Evolutionary conservation across 2,888 invertebrate genomes (phyloP), one percentile per base, ranked within the genome.

Genomic region (Crocallis elinguaria): DNA sequence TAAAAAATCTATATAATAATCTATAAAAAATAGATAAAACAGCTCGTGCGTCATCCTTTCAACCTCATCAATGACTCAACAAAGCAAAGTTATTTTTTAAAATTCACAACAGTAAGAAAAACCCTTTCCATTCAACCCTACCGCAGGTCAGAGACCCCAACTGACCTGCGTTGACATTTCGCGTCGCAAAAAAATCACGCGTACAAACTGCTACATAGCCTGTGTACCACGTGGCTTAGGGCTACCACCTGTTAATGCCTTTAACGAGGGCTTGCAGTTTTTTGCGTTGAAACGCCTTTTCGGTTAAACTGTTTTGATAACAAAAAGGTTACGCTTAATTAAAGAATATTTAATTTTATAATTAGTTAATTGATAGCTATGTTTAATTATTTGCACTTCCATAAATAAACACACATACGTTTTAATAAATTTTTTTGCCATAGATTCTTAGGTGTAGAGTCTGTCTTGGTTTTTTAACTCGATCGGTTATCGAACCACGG

Each of bases 131-230:
- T 42, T 29, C 49, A 49, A 30, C 49, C 49, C 58, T 51, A 19
- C n/a, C 7, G 61, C 17, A 17, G 78, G 75, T 77, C 57, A 73
- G 70, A 50, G 69, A 72, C 69, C 73, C 49, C 32, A 19, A 5
- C 38, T 39, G 72, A 75, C 73, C 76, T 69, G 48, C 14, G 38
- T 49, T 75, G 79, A 70, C 78, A 77, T 79, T 76, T 72, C 62
- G 64, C 61, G 51, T 57, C 63, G 72, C 66, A 73, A 78, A 77
- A 19, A 77, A 79, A 78, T 78, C 79, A 77, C 75, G 71, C 42
- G 49, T 43, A 60, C 51, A 42, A 60, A 51, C 51, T 41, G 16
- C 16, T 19, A 23, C 41, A 49, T 52, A 23, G 16, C 53, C 42
- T 50, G 35, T 48, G 38, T 9, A 23, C 36, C 45, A 46, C 52